phyloP scores from a whole-genome alignment of 1,140 invertebrate genomes.

The Mamestra configurata region DNA sequence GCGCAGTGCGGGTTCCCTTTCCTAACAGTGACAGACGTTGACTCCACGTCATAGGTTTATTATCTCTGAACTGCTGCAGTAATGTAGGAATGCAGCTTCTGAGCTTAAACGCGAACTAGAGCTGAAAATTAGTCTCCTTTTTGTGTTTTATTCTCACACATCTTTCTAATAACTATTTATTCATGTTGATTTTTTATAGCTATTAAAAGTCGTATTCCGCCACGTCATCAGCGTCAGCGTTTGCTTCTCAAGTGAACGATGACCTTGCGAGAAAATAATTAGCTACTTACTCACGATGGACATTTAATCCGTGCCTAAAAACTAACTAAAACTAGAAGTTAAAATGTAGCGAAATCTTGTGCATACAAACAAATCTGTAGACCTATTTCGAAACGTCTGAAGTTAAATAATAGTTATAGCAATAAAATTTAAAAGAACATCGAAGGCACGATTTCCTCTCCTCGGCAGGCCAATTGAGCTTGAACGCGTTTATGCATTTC shows the following conservation, averaged over 20 bases:
- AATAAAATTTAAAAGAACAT: slow-evolving; percentile 63
- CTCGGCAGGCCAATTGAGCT: slow-evolving; percentile 61
- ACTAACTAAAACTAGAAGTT: neutral
- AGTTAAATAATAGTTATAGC: slow-evolving; percentile 35
- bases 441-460: slow-evolving; percentile 58
- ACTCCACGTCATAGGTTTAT: neutral
- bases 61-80: neutral
- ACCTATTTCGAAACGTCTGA: neutral
- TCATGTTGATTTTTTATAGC: no score
- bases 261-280: no score
- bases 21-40: slow-evolving; percentile 3
- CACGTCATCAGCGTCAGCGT: no score
- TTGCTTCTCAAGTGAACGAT: no score
- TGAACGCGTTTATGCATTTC: slow-evolving; percentile 67
- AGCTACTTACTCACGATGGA: no score
- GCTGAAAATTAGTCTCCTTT: neutral
- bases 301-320: no score
- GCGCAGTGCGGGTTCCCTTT: slow-evolving; percentile 10
- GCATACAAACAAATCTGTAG: neutral
- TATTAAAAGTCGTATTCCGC: no score
- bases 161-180: no score
- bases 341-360: neutral
- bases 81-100: neutral
- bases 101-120: neutral
- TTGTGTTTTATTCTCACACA: neutral